A percentile compares a stretch with the other conserved stretches of the same genome.
Conservation (phyloP, 2,888 invertebrate genomes). For the Drosophila longiperda region DNA sequence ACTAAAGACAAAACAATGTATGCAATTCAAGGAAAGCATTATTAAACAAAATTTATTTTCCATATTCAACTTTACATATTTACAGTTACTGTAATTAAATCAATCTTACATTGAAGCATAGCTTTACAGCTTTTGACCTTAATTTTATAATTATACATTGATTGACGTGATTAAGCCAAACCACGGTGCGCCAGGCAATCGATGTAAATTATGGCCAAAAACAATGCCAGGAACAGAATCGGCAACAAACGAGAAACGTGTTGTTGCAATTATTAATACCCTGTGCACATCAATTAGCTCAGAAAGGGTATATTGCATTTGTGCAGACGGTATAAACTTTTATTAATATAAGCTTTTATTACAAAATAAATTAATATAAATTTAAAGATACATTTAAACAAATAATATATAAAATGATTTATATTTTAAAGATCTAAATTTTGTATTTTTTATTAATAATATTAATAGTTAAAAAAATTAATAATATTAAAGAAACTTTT, state of each 20-base stretch:
- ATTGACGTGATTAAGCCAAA: not conserved
- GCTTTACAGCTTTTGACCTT: not conserved
- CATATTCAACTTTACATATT: not conserved
- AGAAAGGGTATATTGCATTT: not conserved
- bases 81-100: not conserved
- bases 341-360: not conserved
- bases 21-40: not conserved
- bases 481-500: no score
- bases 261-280: constrained; percentile 32
- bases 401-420: no score
- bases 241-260: constrained; percentile 29
- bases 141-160: not conserved
- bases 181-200: constrained; percentile 61
- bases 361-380: not conserved
- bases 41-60: not conserved
- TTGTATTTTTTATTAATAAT: no score
- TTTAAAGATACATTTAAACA: no score
- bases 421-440: no score
- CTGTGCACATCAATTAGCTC: not conserved
- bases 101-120: no score
- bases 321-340: not conserved
- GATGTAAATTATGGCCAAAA: constrained; percentile 67
- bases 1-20: not conserved
- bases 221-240: constrained; percentile 49
- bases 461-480: no score